phyloP scores from a whole-genome alignment of 2,888 invertebrate species.

The Orchesella flavescens region DNA sequence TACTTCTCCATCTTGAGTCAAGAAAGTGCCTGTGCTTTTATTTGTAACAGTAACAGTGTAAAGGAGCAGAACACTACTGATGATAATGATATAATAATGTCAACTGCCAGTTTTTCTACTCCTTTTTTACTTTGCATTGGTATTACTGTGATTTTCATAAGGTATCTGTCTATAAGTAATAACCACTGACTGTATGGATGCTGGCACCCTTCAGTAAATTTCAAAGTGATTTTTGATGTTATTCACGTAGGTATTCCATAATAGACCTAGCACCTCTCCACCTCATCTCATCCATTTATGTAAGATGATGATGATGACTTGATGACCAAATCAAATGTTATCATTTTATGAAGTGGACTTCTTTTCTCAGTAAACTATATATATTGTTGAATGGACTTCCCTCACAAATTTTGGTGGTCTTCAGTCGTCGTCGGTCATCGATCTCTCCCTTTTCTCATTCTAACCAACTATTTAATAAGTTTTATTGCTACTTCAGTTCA shows the following conservation, averaged over 20 bases:
- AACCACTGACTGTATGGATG: background rate
- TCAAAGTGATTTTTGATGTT: background rate
- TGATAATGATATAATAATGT: background rate
- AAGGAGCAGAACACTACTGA: too few relatives aligned
- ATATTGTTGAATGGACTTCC: constrained; percentile 1
- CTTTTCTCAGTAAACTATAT: background rate
- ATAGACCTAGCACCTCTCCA: background rate
- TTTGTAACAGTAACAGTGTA: background rate
- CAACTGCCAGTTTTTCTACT: background rate
- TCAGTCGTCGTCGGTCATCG: constrained; percentile 17
- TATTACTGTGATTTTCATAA: background rate
- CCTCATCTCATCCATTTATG: constrained; percentile 11
- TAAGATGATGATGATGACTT: constrained; percentile 16
- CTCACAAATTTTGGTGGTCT: constrained; percentile 13
- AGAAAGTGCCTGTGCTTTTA: background rate
- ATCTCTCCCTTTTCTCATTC: background rate
- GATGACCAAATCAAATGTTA: background rate
- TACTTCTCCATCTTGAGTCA: background rate
- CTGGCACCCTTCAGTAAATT: background rate
- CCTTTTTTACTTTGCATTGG: background rate
- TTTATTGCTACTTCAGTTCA: too few relatives aligned
- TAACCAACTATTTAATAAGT: too few relatives aligned
- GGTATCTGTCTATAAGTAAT: background rate
- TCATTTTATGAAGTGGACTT: constrained; percentile 12
- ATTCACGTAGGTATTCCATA: background rate